Percentiles rank a stretch among this genome's conserved stretches.
phyloP scores from a whole-genome alignment of 2,113 vertebrate species.

The Prinia subflava region DNA sequence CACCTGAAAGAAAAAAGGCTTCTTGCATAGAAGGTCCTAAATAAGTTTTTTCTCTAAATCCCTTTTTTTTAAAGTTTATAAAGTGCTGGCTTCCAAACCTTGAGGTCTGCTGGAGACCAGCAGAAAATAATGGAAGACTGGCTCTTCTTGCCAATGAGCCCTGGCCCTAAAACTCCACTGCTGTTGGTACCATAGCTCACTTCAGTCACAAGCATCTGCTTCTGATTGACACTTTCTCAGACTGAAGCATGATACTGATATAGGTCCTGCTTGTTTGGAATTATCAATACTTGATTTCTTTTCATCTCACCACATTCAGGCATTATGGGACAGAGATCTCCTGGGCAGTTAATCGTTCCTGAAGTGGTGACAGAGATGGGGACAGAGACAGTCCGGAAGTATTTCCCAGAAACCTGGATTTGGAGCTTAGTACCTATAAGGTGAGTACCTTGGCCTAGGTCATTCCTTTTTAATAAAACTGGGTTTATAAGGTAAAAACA shows the following conservation, averaged over 20 bases:
- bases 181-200: neutral
- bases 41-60: neutral
- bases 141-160: neutral
- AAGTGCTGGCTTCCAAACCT: neutral
- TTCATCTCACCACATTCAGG: neutral
- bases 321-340: rapidly evolving
- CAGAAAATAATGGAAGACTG: neutral
- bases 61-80: neutral
- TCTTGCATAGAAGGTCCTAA: neutral
- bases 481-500: neutral
- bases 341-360: neutral
- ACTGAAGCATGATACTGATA: neutral
- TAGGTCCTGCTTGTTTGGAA: neutral
- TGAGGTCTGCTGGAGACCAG: neutral
- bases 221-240: neutral
- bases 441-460: conserved; percentile 46
- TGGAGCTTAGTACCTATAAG: conserved; percentile 61
- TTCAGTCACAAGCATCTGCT: neutral
- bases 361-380: conserved; percentile 15
- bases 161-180: neutral
- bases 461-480: neutral
- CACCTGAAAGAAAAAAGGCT: neutral
- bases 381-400: conserved; percentile 59
- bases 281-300: neutral
- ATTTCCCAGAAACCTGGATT: conserved; percentile 79